These are phyloP conservation scores for Mesembrinibis cayennensis DNA, from an alignment of 2,113 vertebrate genomes.

Conservation along the genomic window DNA sequence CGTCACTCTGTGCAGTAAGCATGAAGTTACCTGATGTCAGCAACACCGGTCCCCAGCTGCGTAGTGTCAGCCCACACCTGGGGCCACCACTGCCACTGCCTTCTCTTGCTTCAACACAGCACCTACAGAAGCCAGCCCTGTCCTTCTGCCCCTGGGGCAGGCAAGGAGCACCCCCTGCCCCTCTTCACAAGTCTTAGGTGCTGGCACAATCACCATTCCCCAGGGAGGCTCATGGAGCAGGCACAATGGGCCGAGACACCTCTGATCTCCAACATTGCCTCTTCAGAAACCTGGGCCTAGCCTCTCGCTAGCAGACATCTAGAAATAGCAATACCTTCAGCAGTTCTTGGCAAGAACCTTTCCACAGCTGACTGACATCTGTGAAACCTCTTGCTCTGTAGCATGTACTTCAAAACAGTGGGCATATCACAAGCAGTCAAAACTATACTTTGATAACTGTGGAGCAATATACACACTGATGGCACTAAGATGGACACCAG, in stretches of 20 bases:
- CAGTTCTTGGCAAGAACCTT: neutral
- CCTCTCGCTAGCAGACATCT: neutral
- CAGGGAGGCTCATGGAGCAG: neutral
- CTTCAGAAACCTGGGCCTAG: neutral
- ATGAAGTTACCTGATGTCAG: neutral
- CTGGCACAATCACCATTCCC: accelerated
- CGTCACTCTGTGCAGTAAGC: neutral
- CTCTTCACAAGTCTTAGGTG: neutral
- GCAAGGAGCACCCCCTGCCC: neutral
- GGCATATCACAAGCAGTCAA: neutral
- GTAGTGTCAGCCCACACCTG: neutral
- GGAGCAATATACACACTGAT: neutral
- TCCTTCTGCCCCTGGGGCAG: neutral
- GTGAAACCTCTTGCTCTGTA: neutral
- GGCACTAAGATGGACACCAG: neutral
- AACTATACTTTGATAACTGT: neutral
- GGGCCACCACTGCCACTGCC: neutral
- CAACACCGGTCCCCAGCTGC: neutral
- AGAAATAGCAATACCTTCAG: neutral
- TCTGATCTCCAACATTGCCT: neutral
- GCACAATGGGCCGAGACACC: accelerated
- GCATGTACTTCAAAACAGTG: accelerated
- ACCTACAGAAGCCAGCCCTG: neutral
- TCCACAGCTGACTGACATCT: neutral
- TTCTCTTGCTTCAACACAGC: neutral